Evolutionary conservation across 2,888 invertebrate genomes (phyloP), one percentile per base, ranked within the genome.

Genomic region (Alsophila aescularia): DNA sequence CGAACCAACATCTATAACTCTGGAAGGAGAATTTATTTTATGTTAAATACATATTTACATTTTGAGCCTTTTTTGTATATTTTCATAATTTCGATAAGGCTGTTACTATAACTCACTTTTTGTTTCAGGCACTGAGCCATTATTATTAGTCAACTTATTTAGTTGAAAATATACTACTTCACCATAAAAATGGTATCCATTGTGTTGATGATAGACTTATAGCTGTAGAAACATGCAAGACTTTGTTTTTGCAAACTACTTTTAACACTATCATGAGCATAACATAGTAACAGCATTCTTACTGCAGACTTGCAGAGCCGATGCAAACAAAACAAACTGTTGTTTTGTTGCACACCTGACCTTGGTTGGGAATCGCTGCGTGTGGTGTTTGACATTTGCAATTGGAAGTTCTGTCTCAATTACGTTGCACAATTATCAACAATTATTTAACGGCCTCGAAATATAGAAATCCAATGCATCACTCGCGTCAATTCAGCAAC

Each of bases 1-100:
- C 2, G 99, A 99, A 29, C 99, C 99, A n/a, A 99, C 99, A 89
- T 99, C 99, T 65, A 99, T 98, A 0, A 99, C 98, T 80, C 99
- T 98, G 83, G 53, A 77, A 79, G 43, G 2, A 16, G 12, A 34
- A 14, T 29, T 24, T 24, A 7, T 24, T 24, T 24, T n/a, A n/a
- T n/a, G n/a, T n/a, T n/a, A n/a, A n/a, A n/a, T n/a, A n/a, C n/a
- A n/a, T n/a, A n/a, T n/a, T n/a, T n/a, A n/a, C n/a, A n/a, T n/a
- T n/a, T n/a, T n/a, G n/a, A n/a, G n/a, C n/a, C n/a, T n/a, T n/a
- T n/a, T n/a, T n/a, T n/a, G n/a, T n/a, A n/a, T n/a, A n/a, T n/a
- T n/a, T n/a, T n/a, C n/a, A n/a, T n/a, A n/a, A n/a, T n/a, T n/a
- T n/a, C n/a, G n/a, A n/a, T n/a, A n/a, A n/a, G n/a, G n/a, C n/a